These are phyloP conservation scores for Agelastica alni DNA, from an alignment of 2,888 invertebrate genomes.

Conservation along the genomic window DNA sequence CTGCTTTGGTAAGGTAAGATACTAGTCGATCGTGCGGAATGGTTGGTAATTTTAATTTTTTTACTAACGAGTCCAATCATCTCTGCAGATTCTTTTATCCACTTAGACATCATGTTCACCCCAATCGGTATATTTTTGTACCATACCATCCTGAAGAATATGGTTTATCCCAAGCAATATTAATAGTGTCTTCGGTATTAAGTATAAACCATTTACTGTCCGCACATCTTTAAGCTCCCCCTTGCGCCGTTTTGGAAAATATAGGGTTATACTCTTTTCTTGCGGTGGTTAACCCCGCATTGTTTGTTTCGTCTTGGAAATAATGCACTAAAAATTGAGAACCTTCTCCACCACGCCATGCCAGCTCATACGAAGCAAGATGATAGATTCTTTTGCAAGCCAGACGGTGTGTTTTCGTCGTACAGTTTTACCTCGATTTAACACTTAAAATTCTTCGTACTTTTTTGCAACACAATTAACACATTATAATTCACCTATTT, in stretches of 20 bases:
- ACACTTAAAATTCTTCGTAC: no score
- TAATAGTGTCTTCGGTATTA: background rate
- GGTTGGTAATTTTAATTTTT: background rate
- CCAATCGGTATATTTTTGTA: background rate
- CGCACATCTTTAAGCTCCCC: background rate
- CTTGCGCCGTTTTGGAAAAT: background rate
- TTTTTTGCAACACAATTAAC: no score
- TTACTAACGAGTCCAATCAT: background rate
- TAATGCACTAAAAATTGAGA: constrained; percentile 1
- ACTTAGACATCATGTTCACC: background rate
- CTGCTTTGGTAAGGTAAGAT: background rate
- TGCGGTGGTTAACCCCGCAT: background rate
- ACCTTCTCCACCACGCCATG: constrained; percentile 5
- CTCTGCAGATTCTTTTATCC: background rate
- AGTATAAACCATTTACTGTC: background rate
- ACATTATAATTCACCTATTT: no score
- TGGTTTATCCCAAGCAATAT: background rate
- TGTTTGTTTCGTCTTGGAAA: background rate
- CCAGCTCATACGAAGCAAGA: background rate
- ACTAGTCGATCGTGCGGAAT: no score
- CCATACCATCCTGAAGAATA: no score
- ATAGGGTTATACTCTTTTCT: background rate
- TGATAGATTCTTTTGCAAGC: background rate
- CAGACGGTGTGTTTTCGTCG: background rate
- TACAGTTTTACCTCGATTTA: no score